phyloP scores from a whole-genome alignment of 2,888 invertebrate species.

The Megamerina dolium region DNA sequence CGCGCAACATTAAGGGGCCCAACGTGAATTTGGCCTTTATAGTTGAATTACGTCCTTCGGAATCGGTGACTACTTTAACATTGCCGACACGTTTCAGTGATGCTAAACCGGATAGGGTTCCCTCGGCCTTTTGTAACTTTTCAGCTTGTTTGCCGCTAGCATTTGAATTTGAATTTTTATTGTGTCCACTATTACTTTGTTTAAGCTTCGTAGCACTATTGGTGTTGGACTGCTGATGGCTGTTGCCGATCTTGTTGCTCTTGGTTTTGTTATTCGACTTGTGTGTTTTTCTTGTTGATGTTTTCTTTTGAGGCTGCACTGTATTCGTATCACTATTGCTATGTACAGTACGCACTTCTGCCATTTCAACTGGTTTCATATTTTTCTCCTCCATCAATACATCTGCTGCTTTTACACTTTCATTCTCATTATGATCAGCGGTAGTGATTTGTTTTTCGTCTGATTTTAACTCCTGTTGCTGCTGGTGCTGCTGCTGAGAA shows the following conservation, averaged over 20 bases:
- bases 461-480: no score
- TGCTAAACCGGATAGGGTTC: constrained; percentile 74
- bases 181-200: constrained; percentile 27
- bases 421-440: no score
- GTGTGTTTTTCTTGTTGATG: constrained; percentile 27
- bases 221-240: constrained; percentile 25
- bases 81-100: constrained; percentile 73
- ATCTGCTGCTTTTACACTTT: no score
- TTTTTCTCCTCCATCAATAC: no score
- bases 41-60: constrained; percentile 63
- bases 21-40: constrained; percentile 76
- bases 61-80: constrained; percentile 71
- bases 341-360: no score
- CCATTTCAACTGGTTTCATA: no score
- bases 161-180: constrained; percentile 23
- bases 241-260: constrained; percentile 30
- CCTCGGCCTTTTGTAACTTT: constrained; percentile 57
- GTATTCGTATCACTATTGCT: no score
- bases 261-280: constrained; percentile 31
- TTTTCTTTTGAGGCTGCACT: no score
- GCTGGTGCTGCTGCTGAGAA: no score
- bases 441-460: constrained; percentile 8
- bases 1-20: constrained; percentile 72
- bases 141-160: constrained; percentile 27
- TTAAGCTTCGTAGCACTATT: constrained; percentile 2